Evolutionary conservation across 2,113 vertebrate genomes (phyloP), one percentile per base, ranked within the genome.

Genomic region (Enhydra lutris): DNA sequence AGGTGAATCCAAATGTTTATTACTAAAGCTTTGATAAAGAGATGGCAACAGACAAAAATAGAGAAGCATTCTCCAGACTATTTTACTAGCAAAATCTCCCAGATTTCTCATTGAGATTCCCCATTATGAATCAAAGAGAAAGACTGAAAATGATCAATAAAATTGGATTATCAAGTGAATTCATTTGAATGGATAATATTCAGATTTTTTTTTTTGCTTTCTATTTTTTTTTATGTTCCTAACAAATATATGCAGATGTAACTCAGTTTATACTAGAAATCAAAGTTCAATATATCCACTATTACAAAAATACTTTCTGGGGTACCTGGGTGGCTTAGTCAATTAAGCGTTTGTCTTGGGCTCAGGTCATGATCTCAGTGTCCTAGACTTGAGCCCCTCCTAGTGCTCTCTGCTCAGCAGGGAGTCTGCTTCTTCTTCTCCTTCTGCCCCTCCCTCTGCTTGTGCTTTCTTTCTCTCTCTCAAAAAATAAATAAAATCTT

Each of bases 21-120:
- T 36, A 52, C 34, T 81, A 80, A 91, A 80, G 71, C 71, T 93
- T 93, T 91, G 93, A 59, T 78, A 91, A 94, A n/a, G 20, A 96
- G 95, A 81, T 1, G 84, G 12, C 57, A 91, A 78, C 12, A 83
- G 42, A 59, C 13, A 45, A 97, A 95, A 91, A 71, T 47, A 76
- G 17, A 91, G n/a, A 92, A 7, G 36, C 2, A 82, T 94, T 88
- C 59, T 74, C 63, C n/a, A 78, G n/a, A 47, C 20, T 74, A 80
- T 94, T 92, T 97, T 59, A 79, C 74, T 63, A 83, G 26, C 14
- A 87, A 95, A 92, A 78, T 63, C 92, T 88, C 76, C 36, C 45
- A 96, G 67, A 87, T 90, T 92, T 84, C 59, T 96, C 67, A 92
- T 8, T 95, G n/a, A 95, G 95, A 97, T 90, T 89, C 61, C 2